A percentile compares a stretch with the other conserved stretches of the same genome.
Evolutionary conservation across 2,113 vertebrate genomes (phyloP).

Genomic region (Merops nubicus): DNA sequence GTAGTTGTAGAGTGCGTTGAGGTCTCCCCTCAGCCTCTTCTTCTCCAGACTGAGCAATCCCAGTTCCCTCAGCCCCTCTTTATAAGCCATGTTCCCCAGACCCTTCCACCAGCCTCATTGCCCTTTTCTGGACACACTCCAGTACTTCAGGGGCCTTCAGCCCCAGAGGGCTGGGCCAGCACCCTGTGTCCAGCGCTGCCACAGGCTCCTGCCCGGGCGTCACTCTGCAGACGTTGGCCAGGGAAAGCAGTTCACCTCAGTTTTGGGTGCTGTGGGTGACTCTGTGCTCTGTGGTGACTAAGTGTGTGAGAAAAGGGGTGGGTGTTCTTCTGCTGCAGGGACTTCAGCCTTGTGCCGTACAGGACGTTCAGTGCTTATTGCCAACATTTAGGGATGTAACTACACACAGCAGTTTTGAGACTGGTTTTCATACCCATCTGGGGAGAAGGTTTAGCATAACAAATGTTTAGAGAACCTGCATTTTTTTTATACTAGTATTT

Average conservation of each 20-base stretch:
- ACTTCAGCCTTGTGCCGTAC: neutral
- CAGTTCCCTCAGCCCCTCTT: too few species aligned
- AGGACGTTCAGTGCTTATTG: neutral
- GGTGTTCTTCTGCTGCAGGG: neutral
- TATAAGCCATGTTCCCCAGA: too few species aligned
- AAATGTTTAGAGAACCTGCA: neutral
- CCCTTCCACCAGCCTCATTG: too few species aligned
- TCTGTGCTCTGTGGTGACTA: neutral
- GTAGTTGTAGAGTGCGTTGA: too few species aligned
- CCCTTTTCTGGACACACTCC: too few species aligned
- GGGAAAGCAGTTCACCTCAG: accelerated
- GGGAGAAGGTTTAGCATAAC: neutral
- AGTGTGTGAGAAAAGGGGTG: neutral
- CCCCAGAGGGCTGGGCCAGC: neutral
- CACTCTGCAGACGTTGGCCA: neutral
- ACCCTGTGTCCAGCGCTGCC: neutral
- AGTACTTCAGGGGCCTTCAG: too few species aligned
- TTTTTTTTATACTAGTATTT: neutral
- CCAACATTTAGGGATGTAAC: neutral
- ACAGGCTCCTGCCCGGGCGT: neutral
- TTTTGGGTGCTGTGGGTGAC: neutral
- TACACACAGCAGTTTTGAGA: neutral
- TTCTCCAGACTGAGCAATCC: too few species aligned
- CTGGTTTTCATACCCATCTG: neutral
- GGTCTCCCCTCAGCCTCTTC: too few species aligned